A percentile compares a stretch with the other conserved stretches of the same genome.
These are phyloP conservation scores for Sardina pilchardus DNA, from an alignment of 2,113 vertebrate genomes.

Conservation along the genomic window DNA sequence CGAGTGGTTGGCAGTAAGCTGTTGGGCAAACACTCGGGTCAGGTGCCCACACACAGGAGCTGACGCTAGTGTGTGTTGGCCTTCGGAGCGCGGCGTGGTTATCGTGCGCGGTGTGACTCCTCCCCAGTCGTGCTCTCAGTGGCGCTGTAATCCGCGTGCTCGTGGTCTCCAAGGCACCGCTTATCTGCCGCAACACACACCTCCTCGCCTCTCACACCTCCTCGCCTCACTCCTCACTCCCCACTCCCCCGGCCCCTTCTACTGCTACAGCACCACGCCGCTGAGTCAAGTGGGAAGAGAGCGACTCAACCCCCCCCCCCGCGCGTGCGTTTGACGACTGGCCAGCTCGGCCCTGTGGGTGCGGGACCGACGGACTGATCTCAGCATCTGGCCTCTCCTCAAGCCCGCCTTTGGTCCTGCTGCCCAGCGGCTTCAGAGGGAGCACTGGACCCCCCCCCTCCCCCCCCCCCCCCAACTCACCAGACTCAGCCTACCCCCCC, in stretches of 20 bases:
- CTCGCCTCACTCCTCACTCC: no score
- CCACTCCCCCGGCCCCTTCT: background rate
- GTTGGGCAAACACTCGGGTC: constrained; percentile 35
- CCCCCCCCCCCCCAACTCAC: no score
- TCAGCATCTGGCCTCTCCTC: background rate
- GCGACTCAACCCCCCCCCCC: background rate
- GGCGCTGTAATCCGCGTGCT: no score
- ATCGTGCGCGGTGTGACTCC: constrained; percentile 29
- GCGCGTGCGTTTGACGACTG: background rate
- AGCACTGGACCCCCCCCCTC: background rate
- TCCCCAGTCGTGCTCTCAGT: background rate
- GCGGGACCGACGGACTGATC: background rate
- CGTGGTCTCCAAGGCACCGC: constrained; percentile 20
- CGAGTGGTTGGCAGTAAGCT: constrained; percentile 25
- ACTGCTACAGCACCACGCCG: no score
- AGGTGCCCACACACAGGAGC: constrained; percentile 7
- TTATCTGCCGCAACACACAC: constrained; percentile 43
- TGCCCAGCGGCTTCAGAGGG: background rate
- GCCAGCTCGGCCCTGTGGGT: background rate
- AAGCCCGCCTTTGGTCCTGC: background rate
- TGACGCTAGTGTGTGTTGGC: constrained; percentile 25
- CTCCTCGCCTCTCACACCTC: constrained; percentile 26
- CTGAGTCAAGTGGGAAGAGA: background rate
- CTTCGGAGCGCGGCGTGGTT: constrained; percentile 30
- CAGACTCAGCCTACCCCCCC: background rate